Base-by-base conservation (phyloP, 2,888 invertebrate genomes). In the Papilio gigon region DNA sequence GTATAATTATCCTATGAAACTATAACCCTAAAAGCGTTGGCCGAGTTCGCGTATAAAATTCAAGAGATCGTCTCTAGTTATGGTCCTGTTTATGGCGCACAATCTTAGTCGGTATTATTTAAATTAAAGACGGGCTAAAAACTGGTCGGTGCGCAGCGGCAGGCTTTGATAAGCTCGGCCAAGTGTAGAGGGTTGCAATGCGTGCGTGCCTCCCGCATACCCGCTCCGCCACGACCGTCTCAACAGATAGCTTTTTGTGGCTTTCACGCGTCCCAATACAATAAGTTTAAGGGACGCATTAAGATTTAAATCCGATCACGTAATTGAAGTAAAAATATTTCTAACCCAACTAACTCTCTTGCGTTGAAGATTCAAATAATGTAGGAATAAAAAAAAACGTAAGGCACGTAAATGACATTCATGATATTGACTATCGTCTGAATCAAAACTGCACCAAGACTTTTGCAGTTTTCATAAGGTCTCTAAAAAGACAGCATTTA, bases 141-240 rank as follows among this genome's bases (percentile, higher is more conserved):
- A 75, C 73, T 63, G 72, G 75, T 75, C 72, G 59, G 60, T 67
- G 56, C 66, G 42, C 33, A 56, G 75, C 76, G 76, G 76, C 73
- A 61, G 66, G 56, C 76, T 76, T 76, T 76, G 74, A 76, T 71
- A 65, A 65, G 40, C 61, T 67, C 72, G 62, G 47, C 70, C 64
- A 71, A 72, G 72, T 68, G 62, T 65, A 61, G 68, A 70, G 60
- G 65, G 68, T 70, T 71, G 66, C 70, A 75, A 73, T 71, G 71
- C 70, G 65, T 64, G 71, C 73, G 75, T 72, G 73, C 71, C 72
- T 65, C 44, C n/a, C 33, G 61, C 65, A 69, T 69, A 61, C 44
- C 59, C 47, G 37, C 60, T 59, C 59, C 17, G 37, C 60, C 50
- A 47, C 17, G 27, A 59, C 47, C 22, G 44, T 11, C 33, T 37